Conservation (phyloP, 2,113 vertebrate genomes). For the Vulpes lagopus region DNA sequence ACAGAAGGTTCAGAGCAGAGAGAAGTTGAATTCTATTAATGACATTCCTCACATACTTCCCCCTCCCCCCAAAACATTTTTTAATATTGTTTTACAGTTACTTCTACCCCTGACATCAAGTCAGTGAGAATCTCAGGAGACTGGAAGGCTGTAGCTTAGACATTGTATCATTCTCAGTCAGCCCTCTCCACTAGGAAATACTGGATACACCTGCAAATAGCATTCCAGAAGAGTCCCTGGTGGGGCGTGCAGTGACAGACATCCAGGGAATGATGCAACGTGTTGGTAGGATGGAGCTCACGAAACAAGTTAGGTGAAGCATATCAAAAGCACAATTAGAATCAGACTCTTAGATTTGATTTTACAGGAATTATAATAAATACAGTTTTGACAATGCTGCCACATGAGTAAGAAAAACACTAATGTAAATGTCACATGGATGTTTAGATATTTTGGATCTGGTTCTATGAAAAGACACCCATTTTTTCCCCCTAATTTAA, state of each 20-base stretch:
- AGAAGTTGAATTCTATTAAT: constrained; percentile 25
- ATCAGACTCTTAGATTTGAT: not conserved
- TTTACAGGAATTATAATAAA: not conserved
- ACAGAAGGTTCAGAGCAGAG: constrained; percentile 9
- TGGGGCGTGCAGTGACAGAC: not conserved
- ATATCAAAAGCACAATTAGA: constrained; percentile 9
- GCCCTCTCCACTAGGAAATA: constrained; percentile 11
- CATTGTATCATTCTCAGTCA: not conserved
- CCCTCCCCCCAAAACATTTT: not conserved
- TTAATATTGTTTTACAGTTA: not conserved
- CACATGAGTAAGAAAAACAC: not conserved
- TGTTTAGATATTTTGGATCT: not conserved
- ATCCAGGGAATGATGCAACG: not conserved
- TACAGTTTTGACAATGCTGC: not conserved
- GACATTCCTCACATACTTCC: not conserved
- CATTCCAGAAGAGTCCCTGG: constrained; percentile 21
- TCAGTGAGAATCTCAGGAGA: constrained; percentile 6
- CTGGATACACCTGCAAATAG: not conserved
- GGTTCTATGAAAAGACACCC: constrained; percentile 18
- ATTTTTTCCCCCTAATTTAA: not conserved
- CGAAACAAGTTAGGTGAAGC: not conserved
- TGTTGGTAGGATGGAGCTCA: not conserved
- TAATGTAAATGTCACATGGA: not conserved
- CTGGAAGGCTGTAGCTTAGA: not conserved
- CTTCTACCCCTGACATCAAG: not conserved